phyloP scores from a whole-genome alignment of 2,797 vertebrate species.

The Acrossocheilus wenchowensis region DNA sequence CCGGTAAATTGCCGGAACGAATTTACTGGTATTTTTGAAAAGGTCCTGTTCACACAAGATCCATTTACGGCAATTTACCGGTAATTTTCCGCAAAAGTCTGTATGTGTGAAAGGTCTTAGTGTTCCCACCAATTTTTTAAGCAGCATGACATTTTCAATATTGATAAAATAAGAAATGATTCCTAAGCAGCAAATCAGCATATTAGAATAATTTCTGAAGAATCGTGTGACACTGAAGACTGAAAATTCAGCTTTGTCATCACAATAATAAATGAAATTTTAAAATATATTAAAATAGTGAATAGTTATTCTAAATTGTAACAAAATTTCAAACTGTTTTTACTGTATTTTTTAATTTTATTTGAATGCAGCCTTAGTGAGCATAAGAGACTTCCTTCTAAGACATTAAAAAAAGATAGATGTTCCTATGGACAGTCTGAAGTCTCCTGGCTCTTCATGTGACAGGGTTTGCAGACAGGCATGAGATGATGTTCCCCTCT shows the following conservation, averaged over 20 bases:
- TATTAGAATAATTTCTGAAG: not conserved
- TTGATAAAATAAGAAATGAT: not conserved
- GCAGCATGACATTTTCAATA: not conserved
- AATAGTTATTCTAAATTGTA: not conserved
- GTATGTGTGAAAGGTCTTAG: too few species aligned
- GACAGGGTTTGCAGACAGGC: conserved; percentile 15
- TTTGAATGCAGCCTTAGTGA: not conserved
- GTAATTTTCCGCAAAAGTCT: too few species aligned
- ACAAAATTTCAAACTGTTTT: not conserved
- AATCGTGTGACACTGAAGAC: not conserved
- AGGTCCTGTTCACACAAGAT: too few species aligned
- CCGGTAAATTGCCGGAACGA: too few species aligned
- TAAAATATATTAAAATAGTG: not conserved
- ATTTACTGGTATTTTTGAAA: too few species aligned
- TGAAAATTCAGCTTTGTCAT: not conserved
- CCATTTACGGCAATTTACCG: too few species aligned
- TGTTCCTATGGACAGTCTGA: not conserved
- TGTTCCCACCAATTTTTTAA: not conserved
- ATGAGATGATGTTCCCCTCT: not conserved
- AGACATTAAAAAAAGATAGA: not conserved
- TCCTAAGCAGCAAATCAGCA: not conserved
- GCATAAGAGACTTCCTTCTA: not conserved
- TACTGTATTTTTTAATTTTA: not conserved
- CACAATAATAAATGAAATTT: not conserved
- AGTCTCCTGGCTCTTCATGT: not conserved